A percentile compares a stretch with the other conserved stretches of the same genome.
Evolutionary conservation across 2,113 vertebrate species (phyloP).

Genomic region (Apodemus speciosus): DNA sequence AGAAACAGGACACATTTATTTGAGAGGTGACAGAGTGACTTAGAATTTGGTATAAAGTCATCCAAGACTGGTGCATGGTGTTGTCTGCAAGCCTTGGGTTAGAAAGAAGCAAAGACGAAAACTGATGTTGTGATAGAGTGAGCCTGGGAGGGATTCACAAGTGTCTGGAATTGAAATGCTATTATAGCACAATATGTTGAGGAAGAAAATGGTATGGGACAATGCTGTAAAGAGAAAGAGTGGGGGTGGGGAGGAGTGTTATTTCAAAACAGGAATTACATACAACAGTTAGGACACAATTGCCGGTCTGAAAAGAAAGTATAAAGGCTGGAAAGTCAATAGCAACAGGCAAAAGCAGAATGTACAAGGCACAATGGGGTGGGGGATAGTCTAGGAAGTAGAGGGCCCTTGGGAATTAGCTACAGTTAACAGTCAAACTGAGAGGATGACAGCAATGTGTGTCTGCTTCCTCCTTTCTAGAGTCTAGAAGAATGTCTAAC

Average conservation of each 20-base stretch:
- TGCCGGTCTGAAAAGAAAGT: background rate
- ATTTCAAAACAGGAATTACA: background rate
- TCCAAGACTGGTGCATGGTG: background rate
- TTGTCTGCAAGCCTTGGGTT: background rate
- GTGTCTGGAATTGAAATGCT: background rate
- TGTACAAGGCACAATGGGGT: rapidly evolving
- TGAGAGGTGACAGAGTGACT: background rate
- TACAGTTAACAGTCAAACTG: rapidly evolving
- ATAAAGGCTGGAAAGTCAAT: background rate
- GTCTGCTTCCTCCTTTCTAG: background rate
- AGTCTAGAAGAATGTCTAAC: background rate
- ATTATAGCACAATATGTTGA: background rate
- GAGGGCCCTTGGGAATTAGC: background rate
- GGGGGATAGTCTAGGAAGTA: rapidly evolving
- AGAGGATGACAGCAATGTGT: rapidly evolving
- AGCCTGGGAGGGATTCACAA: background rate
- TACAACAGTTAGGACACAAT: background rate
- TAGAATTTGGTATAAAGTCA: background rate
- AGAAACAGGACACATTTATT: background rate
- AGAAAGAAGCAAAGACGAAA: background rate
- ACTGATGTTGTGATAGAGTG: background rate
- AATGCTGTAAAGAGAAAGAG: rapidly evolving
- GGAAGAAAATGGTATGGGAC: background rate
- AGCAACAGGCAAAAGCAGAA: background rate
- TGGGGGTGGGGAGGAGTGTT: rapidly evolving